Conservation (phyloP, 64 coral and sea anemone genomes). For the Acropora tenuis region DNA sequence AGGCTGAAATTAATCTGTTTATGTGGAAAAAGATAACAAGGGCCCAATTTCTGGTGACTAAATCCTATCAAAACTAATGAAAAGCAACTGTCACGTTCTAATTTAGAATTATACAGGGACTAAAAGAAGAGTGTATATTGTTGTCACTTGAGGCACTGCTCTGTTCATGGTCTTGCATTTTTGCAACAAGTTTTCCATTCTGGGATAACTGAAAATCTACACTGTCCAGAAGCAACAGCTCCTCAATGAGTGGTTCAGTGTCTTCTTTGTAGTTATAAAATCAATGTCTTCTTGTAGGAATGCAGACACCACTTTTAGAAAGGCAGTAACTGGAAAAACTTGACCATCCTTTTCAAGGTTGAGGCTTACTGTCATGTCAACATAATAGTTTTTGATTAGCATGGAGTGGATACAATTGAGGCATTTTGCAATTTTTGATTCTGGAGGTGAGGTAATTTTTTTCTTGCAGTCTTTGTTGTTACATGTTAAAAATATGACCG, state of each 20-base stretch:
- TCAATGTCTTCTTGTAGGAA: slow-evolving; percentile 60
- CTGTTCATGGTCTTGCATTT: slow-evolving; percentile 19
- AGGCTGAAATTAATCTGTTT: slow-evolving; percentile 13
- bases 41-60: slow-evolving; percentile 14
- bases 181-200: slow-evolving; percentile 40
- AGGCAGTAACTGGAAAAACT: slow-evolving; percentile 43
- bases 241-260: slow-evolving; percentile 36
- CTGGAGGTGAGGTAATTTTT: slow-evolving; percentile 30
- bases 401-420: slow-evolving; percentile 49
- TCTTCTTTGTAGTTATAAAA: slow-evolving; percentile 53
- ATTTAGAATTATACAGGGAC: slow-evolving; percentile 19
- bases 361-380: slow-evolving; percentile 42
- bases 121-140: slow-evolving; percentile 29
- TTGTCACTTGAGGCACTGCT: slow-evolving; percentile 23
- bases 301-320: slow-evolving; percentile 33
- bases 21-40: slow-evolving; percentile 26
- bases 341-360: slow-evolving; percentile 48
- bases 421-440: slow-evolving; percentile 37
- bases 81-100: slow-evolving; percentile 26
- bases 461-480: slow-evolving; percentile 62
- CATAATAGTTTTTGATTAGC: slow-evolving; percentile 61
- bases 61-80: slow-evolving; percentile 31
- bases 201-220: slow-evolving; percentile 35
- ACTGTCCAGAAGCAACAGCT: slow-evolving; percentile 16
- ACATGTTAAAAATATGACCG: slow-evolving; percentile 44